These are phyloP conservation scores for Hermetia illucens DNA, from an alignment of 1,140 invertebrate genomes.

Conservation along the genomic window DNA sequence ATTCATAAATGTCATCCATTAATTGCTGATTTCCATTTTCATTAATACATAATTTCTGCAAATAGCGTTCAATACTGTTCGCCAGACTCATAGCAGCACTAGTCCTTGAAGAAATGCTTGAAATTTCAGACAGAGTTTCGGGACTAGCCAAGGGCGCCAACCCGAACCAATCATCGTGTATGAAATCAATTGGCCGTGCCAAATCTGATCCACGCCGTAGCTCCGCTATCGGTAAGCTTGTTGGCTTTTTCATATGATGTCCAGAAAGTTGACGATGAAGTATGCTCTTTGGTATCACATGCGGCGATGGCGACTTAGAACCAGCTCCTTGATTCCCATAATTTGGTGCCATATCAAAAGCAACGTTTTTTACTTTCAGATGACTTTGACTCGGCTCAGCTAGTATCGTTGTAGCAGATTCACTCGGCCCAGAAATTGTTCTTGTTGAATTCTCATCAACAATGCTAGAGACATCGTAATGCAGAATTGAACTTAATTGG, in stretches of 20 bases:
- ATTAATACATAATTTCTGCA: slow-evolving; percentile 19
- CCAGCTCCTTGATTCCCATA: slow-evolving; percentile 6
- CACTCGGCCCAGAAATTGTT: slow-evolving; percentile 19
- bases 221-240: slow-evolving; percentile 12
- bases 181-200: slow-evolving; percentile 30
- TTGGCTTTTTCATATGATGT: slow-evolving; percentile 18
- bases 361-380: slow-evolving; percentile 16
- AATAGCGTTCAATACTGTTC: slow-evolving; percentile 27
- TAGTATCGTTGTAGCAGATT: slow-evolving; percentile 14
- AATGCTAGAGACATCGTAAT: slow-evolving; percentile 23
- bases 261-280: slow-evolving; percentile 10
- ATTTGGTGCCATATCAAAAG: slow-evolving; percentile 11
- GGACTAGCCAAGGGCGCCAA: slow-evolving; percentile 71
- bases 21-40: slow-evolving; percentile 13
- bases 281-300: slow-evolving; percentile 4
- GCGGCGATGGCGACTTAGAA: slow-evolving; percentile 1
- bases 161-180: slow-evolving; percentile 48
- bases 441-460: slow-evolving; percentile 20
- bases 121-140: slow-evolving; percentile 70
- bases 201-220: slow-evolving; percentile 23
- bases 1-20: slow-evolving; percentile 22
- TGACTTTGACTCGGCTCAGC: neutral
- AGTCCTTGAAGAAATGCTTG: slow-evolving; percentile 42
- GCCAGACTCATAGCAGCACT: slow-evolving; percentile 30
- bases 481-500: slow-evolving; percentile 17